phyloP scores from a whole-genome alignment of 1,140 invertebrate species.

The Zaprionus capensis region DNA sequence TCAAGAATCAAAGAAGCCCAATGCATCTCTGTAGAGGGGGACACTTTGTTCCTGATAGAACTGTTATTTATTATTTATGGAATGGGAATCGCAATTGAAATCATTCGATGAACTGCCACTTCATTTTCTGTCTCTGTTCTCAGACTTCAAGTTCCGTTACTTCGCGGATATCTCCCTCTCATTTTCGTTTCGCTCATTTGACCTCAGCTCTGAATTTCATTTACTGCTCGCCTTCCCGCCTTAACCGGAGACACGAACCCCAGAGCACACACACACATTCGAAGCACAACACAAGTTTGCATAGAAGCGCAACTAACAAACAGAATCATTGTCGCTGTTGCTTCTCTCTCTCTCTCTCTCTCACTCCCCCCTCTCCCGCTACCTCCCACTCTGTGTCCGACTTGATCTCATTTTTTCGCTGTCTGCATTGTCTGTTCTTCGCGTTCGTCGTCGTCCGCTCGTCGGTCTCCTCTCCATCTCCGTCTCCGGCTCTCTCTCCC shows the following conservation, averaged over 20 bases:
- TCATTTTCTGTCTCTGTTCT: neutral
- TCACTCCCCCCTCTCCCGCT: conserved; percentile 8
- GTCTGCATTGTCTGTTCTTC: conserved; percentile 17
- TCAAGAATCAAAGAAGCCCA: neutral
- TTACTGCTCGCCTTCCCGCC: conserved; percentile 19
- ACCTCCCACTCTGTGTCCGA: neutral
- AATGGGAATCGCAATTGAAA: neutral
- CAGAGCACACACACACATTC: conserved; percentile 30
- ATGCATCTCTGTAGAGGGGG: neutral
- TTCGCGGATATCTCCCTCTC: conserved; percentile 1
- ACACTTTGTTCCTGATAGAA: neutral
- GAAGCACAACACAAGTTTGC: conserved; percentile 8
- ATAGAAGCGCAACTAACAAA: conserved; percentile 39
- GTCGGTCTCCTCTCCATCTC: neutral
- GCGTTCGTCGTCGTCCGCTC: neutral
- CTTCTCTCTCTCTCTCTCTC: conserved; percentile 10
- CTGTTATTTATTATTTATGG: neutral
- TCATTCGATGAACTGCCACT: neutral
- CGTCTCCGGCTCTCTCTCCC: neutral
- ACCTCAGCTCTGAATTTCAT: conserved; percentile 27
- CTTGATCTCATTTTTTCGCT: conserved; percentile 9
- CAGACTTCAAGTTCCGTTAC: conserved; percentile 15
- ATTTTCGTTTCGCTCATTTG: conserved; percentile 37
- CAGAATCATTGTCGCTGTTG: conserved; percentile 31
- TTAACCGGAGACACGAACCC: conserved; percentile 61